Conservation (phyloP, 2,113 vertebrate genomes). For the Psettodes erumei region DNA sequence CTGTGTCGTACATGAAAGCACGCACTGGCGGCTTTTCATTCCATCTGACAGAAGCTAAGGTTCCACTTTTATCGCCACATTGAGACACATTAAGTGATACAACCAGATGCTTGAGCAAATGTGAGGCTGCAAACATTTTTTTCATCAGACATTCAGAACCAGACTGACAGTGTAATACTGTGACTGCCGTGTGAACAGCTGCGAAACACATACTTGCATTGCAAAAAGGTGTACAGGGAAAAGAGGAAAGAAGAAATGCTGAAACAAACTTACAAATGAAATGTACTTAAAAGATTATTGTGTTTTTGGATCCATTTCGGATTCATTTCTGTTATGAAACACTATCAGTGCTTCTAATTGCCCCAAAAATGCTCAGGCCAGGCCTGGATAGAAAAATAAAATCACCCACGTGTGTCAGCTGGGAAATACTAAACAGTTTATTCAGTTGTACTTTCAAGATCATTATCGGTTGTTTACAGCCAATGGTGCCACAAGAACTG, state of each 20-base stretch:
- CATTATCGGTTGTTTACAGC: neutral
- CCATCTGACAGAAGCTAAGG: neutral
- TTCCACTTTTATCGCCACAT: slow-evolving; percentile 2
- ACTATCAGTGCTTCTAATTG: neutral
- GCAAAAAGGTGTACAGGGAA: neutral
- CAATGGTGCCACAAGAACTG: neutral
- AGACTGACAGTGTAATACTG: neutral
- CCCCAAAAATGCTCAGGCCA: neutral
- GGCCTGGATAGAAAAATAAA: neutral
- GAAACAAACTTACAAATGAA: neutral
- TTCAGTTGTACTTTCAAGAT: neutral
- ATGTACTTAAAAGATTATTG: no score
- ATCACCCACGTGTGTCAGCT: no score
- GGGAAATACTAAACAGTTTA: neutral
- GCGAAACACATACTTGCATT: neutral
- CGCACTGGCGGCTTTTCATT: neutral
- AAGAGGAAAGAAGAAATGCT: neutral
- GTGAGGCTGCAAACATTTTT: neutral
- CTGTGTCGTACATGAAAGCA: neutral
- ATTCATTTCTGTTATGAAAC: no score
- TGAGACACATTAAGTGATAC: neutral
- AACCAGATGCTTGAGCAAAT: neutral
- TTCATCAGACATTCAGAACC: neutral
- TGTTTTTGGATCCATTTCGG: no score
- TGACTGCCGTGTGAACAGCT: neutral